Base-by-base conservation (phyloP, 1,140 invertebrate species). In the Drosophila tropicalis region DNA sequence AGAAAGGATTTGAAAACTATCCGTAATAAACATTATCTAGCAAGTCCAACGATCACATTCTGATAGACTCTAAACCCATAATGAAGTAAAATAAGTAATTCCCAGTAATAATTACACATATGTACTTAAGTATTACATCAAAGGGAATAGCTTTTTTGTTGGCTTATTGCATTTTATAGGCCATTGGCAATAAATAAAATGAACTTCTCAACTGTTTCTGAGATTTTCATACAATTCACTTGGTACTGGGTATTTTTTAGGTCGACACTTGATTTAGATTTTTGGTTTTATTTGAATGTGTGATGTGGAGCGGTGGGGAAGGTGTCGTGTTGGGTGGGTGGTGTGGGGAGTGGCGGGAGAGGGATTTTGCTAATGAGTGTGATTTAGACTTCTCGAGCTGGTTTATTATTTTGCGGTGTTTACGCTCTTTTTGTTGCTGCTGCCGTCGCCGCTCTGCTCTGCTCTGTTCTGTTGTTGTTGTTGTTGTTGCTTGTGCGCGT, bases 371-470 rank as follows among this genome's bases (percentile, higher is more conserved):
- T 87, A 87, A 87, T 89, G 83, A 87, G 84, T 89, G 84, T 87
- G 84, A 87, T 87, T 87, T 87, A 80, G 84, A 87, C 84, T 87
- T 87, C 84, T 87, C 84, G 84, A 87, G 84, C 84, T 83, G 84
- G 84, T 87, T 87, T 87, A 89, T 87, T 87, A 89, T 89, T 87
- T 87, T 89, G 84, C 84, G 84, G 76, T 87, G 84, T 87, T 87
- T 89, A 80, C 84, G 84, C 79, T 87, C 76, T 84, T 87, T 74
- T 85, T 85, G 76, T 67, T 76, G 70, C 64, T 70, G 65, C 61
- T 77, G 61, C 36, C 25, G 39, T 9, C 47, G 17, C 13, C 29
- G 56, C 39, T 25, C 47, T 13, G 12, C 19, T 39, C 39, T 67
- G 13, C 47, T 29, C 55, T 56, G 32, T 15, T 63, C 29, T 73